Conservation (phyloP, 2,113 vertebrate genomes). For the Tetrao urogallus region DNA sequence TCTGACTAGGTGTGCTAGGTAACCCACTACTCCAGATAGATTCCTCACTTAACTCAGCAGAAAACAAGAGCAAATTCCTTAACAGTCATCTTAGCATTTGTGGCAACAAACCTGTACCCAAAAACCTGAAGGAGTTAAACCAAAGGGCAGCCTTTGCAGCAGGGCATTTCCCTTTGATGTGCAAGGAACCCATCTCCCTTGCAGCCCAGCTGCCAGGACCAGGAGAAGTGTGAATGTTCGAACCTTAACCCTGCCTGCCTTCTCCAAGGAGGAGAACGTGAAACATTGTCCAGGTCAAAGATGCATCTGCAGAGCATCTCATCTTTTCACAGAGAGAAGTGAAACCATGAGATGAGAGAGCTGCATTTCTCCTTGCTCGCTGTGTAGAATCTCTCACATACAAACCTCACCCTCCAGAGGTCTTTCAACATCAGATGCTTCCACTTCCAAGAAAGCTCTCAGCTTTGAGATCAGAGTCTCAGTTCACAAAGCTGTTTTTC, state of each 20-base stretch:
- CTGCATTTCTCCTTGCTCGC: neutral
- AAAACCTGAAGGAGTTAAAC: neutral
- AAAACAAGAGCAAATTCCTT: rapidly evolving
- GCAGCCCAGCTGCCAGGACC: neutral
- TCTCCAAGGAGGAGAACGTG: neutral
- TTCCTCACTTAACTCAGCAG: neutral
- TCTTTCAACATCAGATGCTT: neutral
- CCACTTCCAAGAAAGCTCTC: neutral
- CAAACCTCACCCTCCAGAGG: neutral
- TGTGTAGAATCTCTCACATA: neutral
- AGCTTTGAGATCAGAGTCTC: neutral
- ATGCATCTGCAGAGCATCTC: neutral
- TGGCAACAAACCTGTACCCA: neutral
- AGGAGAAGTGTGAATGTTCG: neutral
- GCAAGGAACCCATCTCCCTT: neutral
- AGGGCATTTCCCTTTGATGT: neutral
- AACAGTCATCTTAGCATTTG: rapidly evolving
- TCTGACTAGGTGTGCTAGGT: rapidly evolving
- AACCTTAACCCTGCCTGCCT: neutral
- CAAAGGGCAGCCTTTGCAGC: neutral
- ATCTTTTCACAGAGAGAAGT: neutral
- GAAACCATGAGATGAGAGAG: neutral
- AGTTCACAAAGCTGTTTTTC: slow-evolving; percentile 10
- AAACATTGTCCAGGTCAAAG: neutral
- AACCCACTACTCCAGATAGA: neutral